These are phyloP conservation scores for Lepidocolaptes lacrymiger DNA, from an alignment of 2,797 vertebrate genomes.

Conservation along the genomic window DNA sequence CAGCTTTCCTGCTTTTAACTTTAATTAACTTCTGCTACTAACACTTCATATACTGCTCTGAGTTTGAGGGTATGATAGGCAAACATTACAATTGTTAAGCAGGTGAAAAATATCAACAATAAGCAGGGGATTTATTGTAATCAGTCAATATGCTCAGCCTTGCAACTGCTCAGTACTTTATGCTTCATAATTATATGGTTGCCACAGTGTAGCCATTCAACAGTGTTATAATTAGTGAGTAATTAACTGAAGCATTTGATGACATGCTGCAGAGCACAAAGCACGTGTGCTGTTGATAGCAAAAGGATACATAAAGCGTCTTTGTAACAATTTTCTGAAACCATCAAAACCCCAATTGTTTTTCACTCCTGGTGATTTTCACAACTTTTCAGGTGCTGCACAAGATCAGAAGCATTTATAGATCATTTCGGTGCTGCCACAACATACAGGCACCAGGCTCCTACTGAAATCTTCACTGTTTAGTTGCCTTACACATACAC, in stretches of 20 bases:
- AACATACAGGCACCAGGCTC: background rate
- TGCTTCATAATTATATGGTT: constrained; percentile 74
- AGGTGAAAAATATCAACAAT: constrained; percentile 73
- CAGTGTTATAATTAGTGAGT: constrained; percentile 79
- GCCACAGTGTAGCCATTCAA: constrained; percentile 73
- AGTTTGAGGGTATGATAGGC: constrained; percentile 30
- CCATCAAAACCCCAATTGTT: background rate
- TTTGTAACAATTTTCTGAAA: constrained; percentile 40
- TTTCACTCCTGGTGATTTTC: background rate
- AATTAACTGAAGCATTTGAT: constrained; percentile 78
- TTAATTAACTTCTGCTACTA: constrained; percentile 44
- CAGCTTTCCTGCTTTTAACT: constrained; percentile 1
- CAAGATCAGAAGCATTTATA: background rate
- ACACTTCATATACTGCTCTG: background rate
- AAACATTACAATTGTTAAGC: constrained; percentile 63
- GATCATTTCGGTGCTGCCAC: background rate
- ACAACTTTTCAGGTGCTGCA: background rate
- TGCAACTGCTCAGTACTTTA: constrained; percentile 70
- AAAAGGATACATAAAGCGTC: constrained; percentile 46
- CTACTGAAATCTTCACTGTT: background rate
- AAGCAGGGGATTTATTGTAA: constrained; percentile 71
- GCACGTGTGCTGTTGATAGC: constrained; percentile 61
- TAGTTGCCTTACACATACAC: background rate
- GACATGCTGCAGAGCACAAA: constrained; percentile 65
- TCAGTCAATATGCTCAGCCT: constrained; percentile 72